Percentiles rank a stretch among this genome's conserved stretches.
phyloP scores from a whole-genome alignment of 1,140 invertebrate species.

The Phthorimaea operculella region DNA sequence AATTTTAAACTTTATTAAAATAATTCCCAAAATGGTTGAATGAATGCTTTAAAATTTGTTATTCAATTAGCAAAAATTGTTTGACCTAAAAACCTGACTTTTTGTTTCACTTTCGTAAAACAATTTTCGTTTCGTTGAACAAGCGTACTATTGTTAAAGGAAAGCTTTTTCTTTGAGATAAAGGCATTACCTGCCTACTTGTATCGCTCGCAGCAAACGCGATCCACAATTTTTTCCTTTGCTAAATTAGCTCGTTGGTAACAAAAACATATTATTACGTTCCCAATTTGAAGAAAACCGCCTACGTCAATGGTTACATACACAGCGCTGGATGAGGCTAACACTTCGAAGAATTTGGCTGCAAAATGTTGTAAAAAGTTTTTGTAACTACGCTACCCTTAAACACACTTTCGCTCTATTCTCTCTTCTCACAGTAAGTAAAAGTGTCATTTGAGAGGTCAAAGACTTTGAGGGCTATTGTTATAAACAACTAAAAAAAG shows the following conservation, averaged over 20 bases:
- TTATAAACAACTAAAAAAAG: no score
- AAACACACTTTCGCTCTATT: neutral
- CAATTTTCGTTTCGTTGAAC: no score
- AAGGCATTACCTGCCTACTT: constrained; percentile 20
- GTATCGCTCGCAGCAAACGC: constrained; percentile 31
- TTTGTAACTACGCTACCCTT: neutral
- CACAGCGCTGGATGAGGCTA: neutral
- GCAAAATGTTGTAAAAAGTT: neutral
- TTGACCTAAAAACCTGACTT: no score
- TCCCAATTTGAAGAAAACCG: neutral
- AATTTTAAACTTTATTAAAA: no score
- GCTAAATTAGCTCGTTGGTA: constrained; percentile 21
- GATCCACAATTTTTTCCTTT: constrained; percentile 18
- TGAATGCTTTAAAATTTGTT: no score
- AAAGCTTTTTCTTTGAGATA: no score
- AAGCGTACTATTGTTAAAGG: no score
- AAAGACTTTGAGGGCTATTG: no score
- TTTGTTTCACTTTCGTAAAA: no score
- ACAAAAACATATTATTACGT: neutral
- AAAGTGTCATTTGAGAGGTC: neutral
- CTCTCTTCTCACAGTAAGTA: neutral
- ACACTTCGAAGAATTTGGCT: neutral
- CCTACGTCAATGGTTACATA: no score
- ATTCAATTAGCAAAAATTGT: no score
- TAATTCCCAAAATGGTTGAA: no score